These are phyloP conservation scores for Micromesistius poutassou DNA, from an alignment of 2,797 vertebrate genomes.

Conservation along the genomic window DNA sequence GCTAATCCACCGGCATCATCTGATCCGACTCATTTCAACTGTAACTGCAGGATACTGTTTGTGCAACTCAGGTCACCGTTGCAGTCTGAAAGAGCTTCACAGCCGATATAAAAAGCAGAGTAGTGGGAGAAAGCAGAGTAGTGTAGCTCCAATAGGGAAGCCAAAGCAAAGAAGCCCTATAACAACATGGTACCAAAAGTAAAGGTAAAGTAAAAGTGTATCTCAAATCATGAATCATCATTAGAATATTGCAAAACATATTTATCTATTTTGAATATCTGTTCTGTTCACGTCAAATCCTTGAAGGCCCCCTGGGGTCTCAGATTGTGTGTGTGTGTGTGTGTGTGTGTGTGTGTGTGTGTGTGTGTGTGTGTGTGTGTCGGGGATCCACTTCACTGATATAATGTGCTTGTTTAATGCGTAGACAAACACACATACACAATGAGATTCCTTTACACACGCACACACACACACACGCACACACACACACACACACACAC, in stretches of 20 bases:
- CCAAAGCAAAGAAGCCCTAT: background rate
- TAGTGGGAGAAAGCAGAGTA: background rate
- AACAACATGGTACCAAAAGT: background rate
- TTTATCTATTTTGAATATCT: background rate
- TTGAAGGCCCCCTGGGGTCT: background rate
- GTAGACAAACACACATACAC: slow-evolving; percentile 51
- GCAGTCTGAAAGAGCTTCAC: background rate
- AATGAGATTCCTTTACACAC: slow-evolving; percentile 64
- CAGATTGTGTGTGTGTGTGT: slow-evolving; percentile 1
- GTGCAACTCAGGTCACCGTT: background rate
- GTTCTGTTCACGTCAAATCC: background rate
- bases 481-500: slow-evolving; percentile 20
- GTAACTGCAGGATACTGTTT: background rate
- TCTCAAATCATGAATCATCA: background rate
- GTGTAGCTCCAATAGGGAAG: background rate
- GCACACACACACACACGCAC: slow-evolving; percentile 33
- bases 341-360: slow-evolving; percentile 21
- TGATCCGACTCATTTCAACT: background rate
- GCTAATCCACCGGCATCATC: background rate
- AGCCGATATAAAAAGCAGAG: background rate
- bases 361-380: slow-evolving; percentile 9
- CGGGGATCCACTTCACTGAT: slow-evolving; percentile 36
- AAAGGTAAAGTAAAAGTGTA: background rate
- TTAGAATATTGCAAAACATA: background rate
- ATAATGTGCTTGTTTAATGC: slow-evolving; percentile 45